phyloP scores from a whole-genome alignment of 2,888 invertebrate species.

The Euzophera pinguis region DNA sequence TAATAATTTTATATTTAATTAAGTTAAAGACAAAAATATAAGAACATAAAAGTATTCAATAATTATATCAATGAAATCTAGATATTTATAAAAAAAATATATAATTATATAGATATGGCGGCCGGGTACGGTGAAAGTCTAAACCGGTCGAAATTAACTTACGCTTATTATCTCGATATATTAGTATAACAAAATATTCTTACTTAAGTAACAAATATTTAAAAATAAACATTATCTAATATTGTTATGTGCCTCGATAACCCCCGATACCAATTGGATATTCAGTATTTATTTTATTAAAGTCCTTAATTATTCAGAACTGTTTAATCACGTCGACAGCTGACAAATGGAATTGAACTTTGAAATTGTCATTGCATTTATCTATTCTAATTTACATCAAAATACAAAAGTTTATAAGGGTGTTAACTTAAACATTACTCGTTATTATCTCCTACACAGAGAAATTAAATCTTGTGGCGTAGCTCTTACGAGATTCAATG shows the following conservation, averaged over 20 bases:
- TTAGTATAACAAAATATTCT: slow-evolving; percentile 65
- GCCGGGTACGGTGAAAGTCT: slow-evolving; percentile 50
- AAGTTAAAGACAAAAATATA: slow-evolving; percentile 34
- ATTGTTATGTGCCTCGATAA: slow-evolving; percentile 66
- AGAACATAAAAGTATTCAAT: slow-evolving; percentile 27
- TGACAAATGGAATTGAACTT: too few species aligned
- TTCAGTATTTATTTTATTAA: neutral
- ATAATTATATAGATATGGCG: slow-evolving; percentile 38
- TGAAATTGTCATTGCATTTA: too few species aligned
- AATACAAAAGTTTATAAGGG: too few species aligned
- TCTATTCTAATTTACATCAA: too few species aligned
- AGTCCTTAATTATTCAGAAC: neutral
- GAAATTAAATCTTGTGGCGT: too few species aligned
- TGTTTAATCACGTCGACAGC: too few species aligned
- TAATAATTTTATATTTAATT: slow-evolving; percentile 49
- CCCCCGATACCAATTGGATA: slow-evolving; percentile 43
- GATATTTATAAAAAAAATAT: slow-evolving; percentile 34
- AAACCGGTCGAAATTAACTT: slow-evolving; percentile 60
- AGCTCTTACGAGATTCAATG: too few species aligned
- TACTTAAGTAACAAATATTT: slow-evolving; percentile 58
- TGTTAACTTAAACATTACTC: too few species aligned
- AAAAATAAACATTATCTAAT: slow-evolving; percentile 47
- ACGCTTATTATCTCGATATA: slow-evolving; percentile 77
- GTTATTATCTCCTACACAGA: too few species aligned
- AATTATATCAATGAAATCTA: slow-evolving; percentile 28